Percentiles rank a stretch among this genome's conserved stretches.
These are phyloP conservation scores for Bicyclus anynana DNA, from an alignment of 1,140 invertebrate genomes.

Conservation along the genomic window DNA sequence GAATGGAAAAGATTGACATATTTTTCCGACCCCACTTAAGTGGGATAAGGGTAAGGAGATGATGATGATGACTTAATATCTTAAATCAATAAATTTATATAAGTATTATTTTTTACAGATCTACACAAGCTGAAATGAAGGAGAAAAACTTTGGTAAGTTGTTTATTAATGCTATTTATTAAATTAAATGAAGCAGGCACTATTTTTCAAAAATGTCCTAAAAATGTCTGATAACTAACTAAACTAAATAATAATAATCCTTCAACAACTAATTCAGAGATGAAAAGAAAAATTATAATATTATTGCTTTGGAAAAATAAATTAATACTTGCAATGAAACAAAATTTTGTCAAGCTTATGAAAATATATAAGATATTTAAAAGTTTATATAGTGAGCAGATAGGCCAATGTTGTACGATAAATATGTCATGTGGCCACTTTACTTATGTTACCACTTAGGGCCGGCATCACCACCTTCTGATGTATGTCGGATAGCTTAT, in stretches of 20 bases:
- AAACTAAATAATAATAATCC: not conserved
- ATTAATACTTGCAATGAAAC: not conserved
- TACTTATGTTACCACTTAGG: too few relatives aligned
- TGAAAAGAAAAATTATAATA: not conserved
- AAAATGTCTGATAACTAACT: too few relatives aligned
- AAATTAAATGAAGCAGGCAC: too few relatives aligned
- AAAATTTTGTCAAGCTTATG: not conserved
- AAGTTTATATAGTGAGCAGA: not conserved
- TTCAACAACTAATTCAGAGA: not conserved
- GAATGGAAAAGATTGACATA: too few relatives aligned
- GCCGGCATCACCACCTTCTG: too few relatives aligned
- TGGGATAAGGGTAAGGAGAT: too few relatives aligned
- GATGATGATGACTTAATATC: too few relatives aligned
- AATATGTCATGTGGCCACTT: not conserved
- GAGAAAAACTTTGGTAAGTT: slow-evolving; percentile 47
- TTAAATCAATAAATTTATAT: too few relatives aligned
- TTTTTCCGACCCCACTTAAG: too few relatives aligned
- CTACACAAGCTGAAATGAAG: slow-evolving; percentile 50
- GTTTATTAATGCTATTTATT: not conserved
- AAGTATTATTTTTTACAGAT: slow-evolving; percentile 54
- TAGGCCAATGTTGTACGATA: not conserved
- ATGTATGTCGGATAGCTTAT: too few relatives aligned
- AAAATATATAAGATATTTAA: not conserved
- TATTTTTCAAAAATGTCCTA: too few relatives aligned
- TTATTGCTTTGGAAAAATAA: not conserved